These are phyloP conservation scores for Lota lota DNA, from an alignment of 2,113 vertebrate species.

Conservation along the genomic window DNA sequence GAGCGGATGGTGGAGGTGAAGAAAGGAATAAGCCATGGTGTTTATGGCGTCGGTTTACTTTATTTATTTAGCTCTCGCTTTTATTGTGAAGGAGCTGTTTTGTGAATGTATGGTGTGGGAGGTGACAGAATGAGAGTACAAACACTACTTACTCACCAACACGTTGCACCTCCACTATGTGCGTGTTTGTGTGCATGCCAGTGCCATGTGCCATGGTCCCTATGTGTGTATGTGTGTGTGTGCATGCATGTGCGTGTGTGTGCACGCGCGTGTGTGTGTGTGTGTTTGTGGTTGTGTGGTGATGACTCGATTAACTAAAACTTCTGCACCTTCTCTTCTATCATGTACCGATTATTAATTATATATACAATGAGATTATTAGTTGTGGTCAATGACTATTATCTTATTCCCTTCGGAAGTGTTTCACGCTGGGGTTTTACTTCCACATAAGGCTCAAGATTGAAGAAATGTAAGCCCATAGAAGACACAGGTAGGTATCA, in stretches of 20 bases:
- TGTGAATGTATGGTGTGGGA: slow-evolving; percentile 72
- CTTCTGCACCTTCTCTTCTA: slow-evolving; percentile 51
- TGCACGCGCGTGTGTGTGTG: slow-evolving; percentile 12
- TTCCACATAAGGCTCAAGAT: too few relatives aligned
- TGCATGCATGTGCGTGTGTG: neutral
- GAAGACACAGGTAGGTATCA: too few relatives aligned
- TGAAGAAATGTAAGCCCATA: too few relatives aligned
- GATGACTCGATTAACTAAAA: slow-evolving; percentile 55
- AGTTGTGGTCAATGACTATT: neutral
- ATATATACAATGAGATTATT: slow-evolving; percentile 28
- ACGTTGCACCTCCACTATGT: too few relatives aligned
- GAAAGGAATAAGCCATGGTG: slow-evolving; percentile 37
- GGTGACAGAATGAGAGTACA: slow-evolving; percentile 63
- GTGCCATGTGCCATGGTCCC: too few relatives aligned
- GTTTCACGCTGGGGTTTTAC: too few relatives aligned
- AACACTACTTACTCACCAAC: slow-evolving; percentile 63
- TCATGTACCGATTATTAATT: slow-evolving; percentile 48
- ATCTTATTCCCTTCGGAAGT: too few relatives aligned
- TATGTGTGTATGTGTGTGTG: slow-evolving; percentile 8
- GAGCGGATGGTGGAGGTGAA: slow-evolving; percentile 8
- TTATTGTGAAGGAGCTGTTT: slow-evolving; percentile 56
- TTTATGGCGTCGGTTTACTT: slow-evolving; percentile 22
- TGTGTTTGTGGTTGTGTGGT: slow-evolving; percentile 17
- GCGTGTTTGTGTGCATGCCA: slow-evolving; percentile 32
- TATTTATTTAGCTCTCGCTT: slow-evolving; percentile 30